Percentiles rank a stretch among this genome's conserved stretches.
phyloP scores from a whole-genome alignment of 2,113 vertebrate genomes.

The Sciurus niger region DNA sequence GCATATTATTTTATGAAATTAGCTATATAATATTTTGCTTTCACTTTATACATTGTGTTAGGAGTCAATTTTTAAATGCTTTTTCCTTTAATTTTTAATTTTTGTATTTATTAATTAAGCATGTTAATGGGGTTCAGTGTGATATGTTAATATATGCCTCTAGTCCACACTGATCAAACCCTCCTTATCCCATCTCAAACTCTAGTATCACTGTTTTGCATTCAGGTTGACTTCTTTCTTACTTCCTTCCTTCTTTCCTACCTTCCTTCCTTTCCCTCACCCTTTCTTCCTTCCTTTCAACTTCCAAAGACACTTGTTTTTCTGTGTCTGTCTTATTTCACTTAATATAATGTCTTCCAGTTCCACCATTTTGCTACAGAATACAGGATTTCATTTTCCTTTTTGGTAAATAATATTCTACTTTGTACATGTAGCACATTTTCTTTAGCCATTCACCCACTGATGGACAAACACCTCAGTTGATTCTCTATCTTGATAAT shows the following conservation, averaged over 20 bases:
- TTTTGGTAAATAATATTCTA: neutral
- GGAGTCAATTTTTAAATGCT: neutral
- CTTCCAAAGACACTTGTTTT: neutral
- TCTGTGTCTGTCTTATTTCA: neutral
- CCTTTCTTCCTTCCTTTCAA: neutral
- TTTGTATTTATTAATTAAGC: neutral
- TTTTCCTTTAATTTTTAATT: neutral
- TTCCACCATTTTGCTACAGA: neutral
- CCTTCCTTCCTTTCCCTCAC: no score
- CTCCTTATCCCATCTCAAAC: neutral
- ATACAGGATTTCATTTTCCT: neutral
- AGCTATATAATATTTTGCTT: neutral
- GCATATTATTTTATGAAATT: neutral
- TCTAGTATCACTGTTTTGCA: neutral
- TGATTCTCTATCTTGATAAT: no score
- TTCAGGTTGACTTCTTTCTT: neutral
- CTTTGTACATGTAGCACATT: no score
- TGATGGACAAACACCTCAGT: no score
- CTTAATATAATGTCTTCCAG: neutral
- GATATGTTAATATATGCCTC: no score
- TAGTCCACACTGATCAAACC: neutral
- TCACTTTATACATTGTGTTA: neutral
- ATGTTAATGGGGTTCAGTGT: no score
- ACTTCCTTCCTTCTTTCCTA: neutral
- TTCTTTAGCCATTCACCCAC: no score